Conservation (phyloP, 2,797 vertebrate species). For the Mallotus villosus region DNA sequence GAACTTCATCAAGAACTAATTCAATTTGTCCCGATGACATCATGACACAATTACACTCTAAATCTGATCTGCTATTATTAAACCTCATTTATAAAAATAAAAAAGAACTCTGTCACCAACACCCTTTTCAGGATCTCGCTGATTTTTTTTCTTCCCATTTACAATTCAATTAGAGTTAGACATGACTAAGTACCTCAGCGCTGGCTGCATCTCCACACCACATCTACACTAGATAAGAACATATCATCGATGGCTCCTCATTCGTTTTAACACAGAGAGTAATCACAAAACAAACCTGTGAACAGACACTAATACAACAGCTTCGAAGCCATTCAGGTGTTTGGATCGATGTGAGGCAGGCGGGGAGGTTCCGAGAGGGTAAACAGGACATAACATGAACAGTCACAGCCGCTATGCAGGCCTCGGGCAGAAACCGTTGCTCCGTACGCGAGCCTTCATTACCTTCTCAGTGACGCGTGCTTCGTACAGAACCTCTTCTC, state of each 20-base stretch:
- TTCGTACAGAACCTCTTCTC: constrained; percentile 18
- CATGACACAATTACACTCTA: constrained; percentile 58
- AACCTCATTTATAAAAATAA: constrained; percentile 71
- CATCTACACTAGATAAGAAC: no score
- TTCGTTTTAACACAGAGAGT: no score
- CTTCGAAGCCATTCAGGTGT: constrained; percentile 22
- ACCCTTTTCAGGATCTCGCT: constrained; percentile 63
- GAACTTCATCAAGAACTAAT: constrained; percentile 27
- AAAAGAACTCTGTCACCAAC: constrained; percentile 63
- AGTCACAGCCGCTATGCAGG: constrained; percentile 47
- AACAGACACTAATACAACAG: no score
- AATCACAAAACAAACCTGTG: no score
- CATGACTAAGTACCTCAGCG: constrained; percentile 52
- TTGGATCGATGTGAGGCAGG: constrained; percentile 52
- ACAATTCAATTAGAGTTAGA: constrained; percentile 64
- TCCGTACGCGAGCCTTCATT: constrained; percentile 14
- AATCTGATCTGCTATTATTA: constrained; percentile 69
- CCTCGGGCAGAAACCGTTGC: constrained; percentile 34
- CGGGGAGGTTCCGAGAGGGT: constrained; percentile 49
- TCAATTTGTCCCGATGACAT: constrained; percentile 52
- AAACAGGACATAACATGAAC: constrained; percentile 54
- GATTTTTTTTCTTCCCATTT: constrained; percentile 42
- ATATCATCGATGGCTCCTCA: not conserved
- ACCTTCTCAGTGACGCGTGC: constrained; percentile 31
- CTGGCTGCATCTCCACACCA: no score